phyloP scores from a whole-genome alignment of 2,113 vertebrate species.

The Anarrhichthys ocellatus region DNA sequence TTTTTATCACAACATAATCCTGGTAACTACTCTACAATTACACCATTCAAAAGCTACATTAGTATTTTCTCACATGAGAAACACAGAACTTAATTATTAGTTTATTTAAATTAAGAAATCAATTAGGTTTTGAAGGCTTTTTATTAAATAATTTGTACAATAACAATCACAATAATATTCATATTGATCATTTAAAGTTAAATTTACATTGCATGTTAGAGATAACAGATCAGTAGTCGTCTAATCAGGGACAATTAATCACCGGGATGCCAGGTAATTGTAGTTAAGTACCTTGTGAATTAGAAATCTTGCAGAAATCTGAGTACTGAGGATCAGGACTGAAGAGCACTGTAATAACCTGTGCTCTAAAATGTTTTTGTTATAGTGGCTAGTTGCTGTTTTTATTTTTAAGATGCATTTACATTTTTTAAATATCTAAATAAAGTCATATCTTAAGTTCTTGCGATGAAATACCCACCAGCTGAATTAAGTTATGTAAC shows the following conservation, averaged over 20 bases:
- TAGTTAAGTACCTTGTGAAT: slow-evolving; percentile 34
- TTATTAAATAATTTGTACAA: slow-evolving; percentile 19
- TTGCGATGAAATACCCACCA: background rate
- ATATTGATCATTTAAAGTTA: slow-evolving; percentile 24
- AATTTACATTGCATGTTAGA: slow-evolving; percentile 28
- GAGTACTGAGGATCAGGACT: background rate
- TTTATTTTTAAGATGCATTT: slow-evolving; percentile 2
- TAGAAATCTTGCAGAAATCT: slow-evolving; percentile 22
- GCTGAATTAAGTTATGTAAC: background rate
- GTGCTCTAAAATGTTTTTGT: slow-evolving; percentile 7
- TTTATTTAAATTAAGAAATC: slow-evolving; percentile 31
- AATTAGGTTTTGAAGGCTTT: background rate
- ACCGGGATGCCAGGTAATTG: slow-evolving; percentile 22
- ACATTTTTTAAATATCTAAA: background rate
- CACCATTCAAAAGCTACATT: slow-evolving; percentile 3
- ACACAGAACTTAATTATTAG: slow-evolving; percentile 15
- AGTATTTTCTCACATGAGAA: background rate
- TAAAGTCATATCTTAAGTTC: background rate
- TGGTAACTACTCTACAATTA: background rate
- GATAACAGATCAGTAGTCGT: slow-evolving; percentile 49
- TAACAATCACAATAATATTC: slow-evolving; percentile 27
- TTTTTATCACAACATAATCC: background rate
- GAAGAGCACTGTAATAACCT: background rate
- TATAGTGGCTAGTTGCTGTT: background rate
- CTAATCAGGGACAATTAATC: slow-evolving; percentile 46